Percentiles rank a stretch among this genome's conserved stretches.
phyloP scores from a whole-genome alignment of 2,888 invertebrate genomes.

The Opisthograptis luteolata region DNA sequence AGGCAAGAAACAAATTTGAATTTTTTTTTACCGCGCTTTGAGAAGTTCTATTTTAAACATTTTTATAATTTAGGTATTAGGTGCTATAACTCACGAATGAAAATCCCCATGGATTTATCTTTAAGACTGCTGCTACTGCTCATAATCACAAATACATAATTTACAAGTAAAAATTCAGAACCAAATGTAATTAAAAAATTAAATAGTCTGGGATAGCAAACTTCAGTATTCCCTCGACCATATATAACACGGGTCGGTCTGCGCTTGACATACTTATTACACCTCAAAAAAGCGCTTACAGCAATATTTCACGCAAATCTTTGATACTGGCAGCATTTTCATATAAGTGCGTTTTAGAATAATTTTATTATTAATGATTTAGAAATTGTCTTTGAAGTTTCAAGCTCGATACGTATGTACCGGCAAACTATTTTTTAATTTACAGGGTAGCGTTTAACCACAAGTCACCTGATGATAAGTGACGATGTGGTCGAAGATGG shows the following conservation, averaged over 20 bases:
- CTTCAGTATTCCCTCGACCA: conserved; percentile 30
- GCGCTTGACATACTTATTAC: conserved; percentile 37
- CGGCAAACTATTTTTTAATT: neutral
- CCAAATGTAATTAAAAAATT: conserved; percentile 5
- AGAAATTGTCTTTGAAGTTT: conserved; percentile 1
- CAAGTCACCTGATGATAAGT: too few relatives aligned
- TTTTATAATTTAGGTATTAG: too few relatives aligned
- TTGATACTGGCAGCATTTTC: conserved; percentile 22
- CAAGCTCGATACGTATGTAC: neutral
- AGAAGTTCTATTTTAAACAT: too few relatives aligned
- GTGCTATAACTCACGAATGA: too few relatives aligned
- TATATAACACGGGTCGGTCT: conserved; percentile 29
- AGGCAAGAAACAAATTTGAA: too few relatives aligned
- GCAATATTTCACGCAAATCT: conserved; percentile 28
- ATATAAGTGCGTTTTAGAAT: conserved; percentile 11
- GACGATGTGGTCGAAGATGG: too few relatives aligned
- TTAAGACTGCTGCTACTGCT: too few relatives aligned
- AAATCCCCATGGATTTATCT: too few relatives aligned
- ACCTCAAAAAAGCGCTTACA: conserved; percentile 32
- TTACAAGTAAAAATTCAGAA: conserved; percentile 1
- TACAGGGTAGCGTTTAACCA: too few relatives aligned
- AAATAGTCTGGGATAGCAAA: conserved; percentile 24
- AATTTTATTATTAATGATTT: neutral
- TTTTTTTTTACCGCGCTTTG: too few relatives aligned
- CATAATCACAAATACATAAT: neutral